Base-by-base conservation (phyloP, 2,797 vertebrate species). In the Falco naumanni region DNA sequence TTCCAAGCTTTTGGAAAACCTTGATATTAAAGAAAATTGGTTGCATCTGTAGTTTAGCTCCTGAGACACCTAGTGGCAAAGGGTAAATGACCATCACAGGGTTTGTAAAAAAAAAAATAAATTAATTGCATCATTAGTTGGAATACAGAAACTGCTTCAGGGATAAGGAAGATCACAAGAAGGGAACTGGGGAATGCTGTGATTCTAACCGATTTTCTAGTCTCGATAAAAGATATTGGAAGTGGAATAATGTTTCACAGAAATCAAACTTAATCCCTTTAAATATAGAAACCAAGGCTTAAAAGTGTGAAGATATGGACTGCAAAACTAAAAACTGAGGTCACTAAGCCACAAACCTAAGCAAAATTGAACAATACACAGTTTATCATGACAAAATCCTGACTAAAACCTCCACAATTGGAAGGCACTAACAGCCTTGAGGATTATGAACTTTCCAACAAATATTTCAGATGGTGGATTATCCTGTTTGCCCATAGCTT, bases 241-340 rank as follows among this genome's bases (percentile, higher is more conserved):
- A 68, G 21, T 33, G 51, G 16, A 85, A 76, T 31, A 85, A 48
- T 3, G 1, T 16, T 60, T 90, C n/a, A 65, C 6, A 77, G 37
- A 90, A 83, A 72, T 61, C 17, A 64, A 64, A 28, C 22, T 74
- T 66, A 77, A 41, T 84, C n/a, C 57, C 34, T 84, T 90, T 90
- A 74, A 43, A 86, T 50, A 76, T 34, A 89, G 37, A 66, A 81
- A 20, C 10, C 6, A 66, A 50, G 7, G 6, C 20, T 63, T 74
- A 47, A 59, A 84, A 59, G 7, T 63, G 16, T 84, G 48, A 77
- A 77, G 68, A 66, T 54, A 61, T 2, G 2, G 25, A 43, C 20
- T 41, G 26, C 5, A 37, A 85, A 93, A 77, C 56, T 63, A 51
- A 74, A 83, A 77, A 75, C 4, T 57, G 34, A 92, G 22, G 61